phyloP scores from a whole-genome alignment of 2,113 vertebrate genomes.

The Neolamprologus tretocephalus region DNA sequence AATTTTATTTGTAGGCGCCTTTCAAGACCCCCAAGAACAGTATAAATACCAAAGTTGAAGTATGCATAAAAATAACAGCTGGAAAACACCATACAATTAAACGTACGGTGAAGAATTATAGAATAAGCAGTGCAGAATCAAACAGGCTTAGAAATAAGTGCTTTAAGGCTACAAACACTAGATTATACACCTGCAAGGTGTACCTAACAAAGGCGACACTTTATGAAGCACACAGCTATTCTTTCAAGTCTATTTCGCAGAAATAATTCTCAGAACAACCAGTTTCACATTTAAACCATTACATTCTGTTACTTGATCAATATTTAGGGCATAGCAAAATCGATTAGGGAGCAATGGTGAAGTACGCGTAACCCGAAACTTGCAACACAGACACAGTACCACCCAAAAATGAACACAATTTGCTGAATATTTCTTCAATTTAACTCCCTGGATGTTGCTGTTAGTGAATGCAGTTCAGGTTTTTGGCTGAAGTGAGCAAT shows the following conservation, averaged over 20 bases:
- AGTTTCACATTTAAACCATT: neutral
- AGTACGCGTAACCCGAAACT: accelerated
- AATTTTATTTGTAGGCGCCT: neutral
- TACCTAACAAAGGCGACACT: neutral
- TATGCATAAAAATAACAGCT: neutral
- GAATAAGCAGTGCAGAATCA: neutral
- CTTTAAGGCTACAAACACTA: neutral
- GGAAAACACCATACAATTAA: neutral
- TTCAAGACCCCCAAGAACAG: neutral
- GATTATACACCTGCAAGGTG: neutral
- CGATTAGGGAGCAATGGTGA: neutral
- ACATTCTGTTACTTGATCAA: neutral
- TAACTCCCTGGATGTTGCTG: neutral
- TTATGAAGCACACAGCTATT: neutral
- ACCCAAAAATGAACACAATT: neutral
- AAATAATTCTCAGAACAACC: neutral
- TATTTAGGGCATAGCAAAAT: neutral
- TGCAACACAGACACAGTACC: neutral
- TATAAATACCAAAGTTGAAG: neutral
- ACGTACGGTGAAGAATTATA: neutral
- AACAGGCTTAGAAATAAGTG: neutral
- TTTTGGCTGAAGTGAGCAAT: neutral
- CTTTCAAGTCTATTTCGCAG: neutral
- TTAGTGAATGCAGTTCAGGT: neutral
- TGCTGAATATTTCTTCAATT: neutral